Evolutionary conservation across 37 sponge, comb jelly and placozoan species (phyloP).

Genomic region (Petrosia ficiformis): DNA sequence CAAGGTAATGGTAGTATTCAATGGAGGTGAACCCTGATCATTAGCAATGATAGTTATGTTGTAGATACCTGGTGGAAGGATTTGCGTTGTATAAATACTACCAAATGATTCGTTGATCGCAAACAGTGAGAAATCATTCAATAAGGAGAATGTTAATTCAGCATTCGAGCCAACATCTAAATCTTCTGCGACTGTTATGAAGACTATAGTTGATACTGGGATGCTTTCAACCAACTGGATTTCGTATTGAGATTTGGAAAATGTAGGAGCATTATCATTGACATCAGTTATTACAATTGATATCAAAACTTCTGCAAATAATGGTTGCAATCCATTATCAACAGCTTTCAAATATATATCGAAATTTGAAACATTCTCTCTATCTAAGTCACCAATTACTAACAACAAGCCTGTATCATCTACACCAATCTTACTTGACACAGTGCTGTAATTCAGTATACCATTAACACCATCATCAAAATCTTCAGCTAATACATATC

Average conservation of each 20-base stretch:
- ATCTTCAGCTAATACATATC: slow-evolving; percentile 46
- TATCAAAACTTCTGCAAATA: slow-evolving; percentile 13
- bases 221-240: slow-evolving; percentile 38
- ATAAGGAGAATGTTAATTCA: slow-evolving; percentile 29
- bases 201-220: background rate
- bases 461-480: slow-evolving; percentile 11
- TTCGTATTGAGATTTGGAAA: slow-evolving; percentile 20
- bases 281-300: slow-evolving; percentile 42
- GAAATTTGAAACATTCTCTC: slow-evolving; percentile 36
- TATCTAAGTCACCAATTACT: slow-evolving; percentile 35
- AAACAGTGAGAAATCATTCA: slow-evolving; percentile 14
- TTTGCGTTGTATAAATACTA: slow-evolving; percentile 1
- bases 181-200: slow-evolving; percentile 47
- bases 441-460: slow-evolving; percentile 1
- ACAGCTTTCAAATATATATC: slow-evolving; percentile 23
- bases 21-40: slow-evolving; percentile 62
- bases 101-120: slow-evolving; percentile 45
- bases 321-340: slow-evolving; percentile 30
- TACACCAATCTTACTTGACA: background rate
- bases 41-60: slow-evolving; percentile 49
- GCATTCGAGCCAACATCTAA: slow-evolving; percentile 49
- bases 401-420: slow-evolving; percentile 26
- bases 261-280: slow-evolving; percentile 68
- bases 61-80: slow-evolving; percentile 31
- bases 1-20: slow-evolving; percentile 23